phyloP scores from a whole-genome alignment of 2,888 invertebrate genomes.

The Lycocerus yunnanus region DNA sequence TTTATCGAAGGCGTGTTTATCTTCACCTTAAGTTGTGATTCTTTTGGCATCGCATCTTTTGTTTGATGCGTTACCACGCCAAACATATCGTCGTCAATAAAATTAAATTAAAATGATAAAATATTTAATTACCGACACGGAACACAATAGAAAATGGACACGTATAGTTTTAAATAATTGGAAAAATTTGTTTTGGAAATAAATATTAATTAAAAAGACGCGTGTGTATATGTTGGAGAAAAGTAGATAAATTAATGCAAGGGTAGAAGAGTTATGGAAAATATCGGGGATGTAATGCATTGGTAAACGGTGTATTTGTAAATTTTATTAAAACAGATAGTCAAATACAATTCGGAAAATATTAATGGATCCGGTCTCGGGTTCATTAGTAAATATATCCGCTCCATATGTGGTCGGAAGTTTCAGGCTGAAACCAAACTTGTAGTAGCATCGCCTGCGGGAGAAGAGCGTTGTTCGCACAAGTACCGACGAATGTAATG shows the following conservation, averaged over 20 bases:
- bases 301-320: conserved; percentile 2
- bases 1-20: not conserved
- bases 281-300: not conserved
- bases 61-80: too few relatives aligned
- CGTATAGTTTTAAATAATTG: not conserved
- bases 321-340: conserved; percentile 25
- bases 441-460: conserved; percentile 25
- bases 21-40: not conserved
- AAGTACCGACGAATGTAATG: conserved; percentile 12
- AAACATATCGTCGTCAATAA: too few relatives aligned
- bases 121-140: not conserved
- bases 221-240: not conserved
- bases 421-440: conserved; percentile 25
- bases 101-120: not conserved
- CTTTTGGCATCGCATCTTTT: not conserved
- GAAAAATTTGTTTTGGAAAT: not conserved
- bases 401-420: conserved; percentile 33
- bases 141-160: not conserved
- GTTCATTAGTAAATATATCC: conserved; percentile 34
- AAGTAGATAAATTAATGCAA: not conserved
- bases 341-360: conserved; percentile 24
- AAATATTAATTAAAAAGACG: not conserved
- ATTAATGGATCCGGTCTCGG: conserved; percentile 32
- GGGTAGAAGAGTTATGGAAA: not conserved
- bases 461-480: conserved; percentile 22